phyloP scores from a whole-genome alignment of 2,888 invertebrate species.

The Lathronympha strigana region DNA sequence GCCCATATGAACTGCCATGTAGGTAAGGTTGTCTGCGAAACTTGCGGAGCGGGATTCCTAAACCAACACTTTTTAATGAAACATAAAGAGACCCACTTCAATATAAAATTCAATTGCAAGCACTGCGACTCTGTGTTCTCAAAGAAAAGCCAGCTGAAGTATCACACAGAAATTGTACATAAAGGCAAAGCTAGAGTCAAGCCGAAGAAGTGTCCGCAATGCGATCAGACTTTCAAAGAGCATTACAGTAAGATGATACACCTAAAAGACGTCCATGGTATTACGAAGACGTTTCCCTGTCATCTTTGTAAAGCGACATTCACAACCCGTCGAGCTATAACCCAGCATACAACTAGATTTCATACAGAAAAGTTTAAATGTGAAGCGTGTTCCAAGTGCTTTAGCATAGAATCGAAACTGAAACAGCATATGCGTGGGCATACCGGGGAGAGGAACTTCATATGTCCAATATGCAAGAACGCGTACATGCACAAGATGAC shows the following conservation, averaged over 20 bases:
- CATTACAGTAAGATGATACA: constrained; percentile 62
- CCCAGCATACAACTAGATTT: constrained; percentile 59
- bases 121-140: constrained; percentile 66
- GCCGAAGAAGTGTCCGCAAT: constrained; percentile 58
- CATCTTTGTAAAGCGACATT: constrained; percentile 57
- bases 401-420: constrained; percentile 71
- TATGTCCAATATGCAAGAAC: constrained; percentile 71
- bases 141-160: constrained; percentile 71
- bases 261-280: constrained; percentile 59
- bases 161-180: constrained; percentile 69
- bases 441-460: constrained; percentile 68
- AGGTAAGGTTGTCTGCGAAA: constrained; percentile 66
- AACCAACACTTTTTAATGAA: constrained; percentile 58
- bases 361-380: constrained; percentile 76
- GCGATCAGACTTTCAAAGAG: constrained; percentile 59
- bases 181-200: constrained; percentile 54
- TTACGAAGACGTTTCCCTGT: constrained; percentile 55
- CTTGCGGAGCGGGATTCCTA: constrained; percentile 61
- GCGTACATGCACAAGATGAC: constrained; percentile 71
- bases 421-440: constrained; percentile 72
- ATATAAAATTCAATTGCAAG: constrained; percentile 57
- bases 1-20: constrained; percentile 63
- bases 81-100: constrained; percentile 59
- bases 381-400: constrained; percentile 72
- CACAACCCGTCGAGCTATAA: constrained; percentile 55